A percentile compares a stretch with the other conserved stretches of the same genome.
Evolutionary conservation across 2,888 invertebrate genomes (phyloP).

Genomic region (Melitaea athalia): DNA sequence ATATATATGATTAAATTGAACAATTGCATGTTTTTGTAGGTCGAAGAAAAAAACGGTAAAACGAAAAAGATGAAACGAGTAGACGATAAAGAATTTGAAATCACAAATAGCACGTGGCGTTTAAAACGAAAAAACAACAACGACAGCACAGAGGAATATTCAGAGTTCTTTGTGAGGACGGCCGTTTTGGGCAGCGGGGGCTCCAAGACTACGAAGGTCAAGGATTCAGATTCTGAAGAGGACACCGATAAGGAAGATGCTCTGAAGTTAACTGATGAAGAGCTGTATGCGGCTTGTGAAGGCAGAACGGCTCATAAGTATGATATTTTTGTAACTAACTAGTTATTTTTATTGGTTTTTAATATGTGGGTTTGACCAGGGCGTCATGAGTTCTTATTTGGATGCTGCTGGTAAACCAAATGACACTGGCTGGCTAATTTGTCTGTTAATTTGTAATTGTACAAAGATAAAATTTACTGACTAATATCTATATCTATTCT

Average conservation of each 20-base stretch:
- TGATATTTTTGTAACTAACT: constrained; percentile 40
- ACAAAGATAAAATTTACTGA: no score
- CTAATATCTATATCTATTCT: no score
- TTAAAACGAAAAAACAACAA: constrained; percentile 56
- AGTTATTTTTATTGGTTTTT: no score
- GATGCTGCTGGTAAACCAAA: no score
- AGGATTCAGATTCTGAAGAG: constrained; percentile 52
- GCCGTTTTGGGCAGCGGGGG: constrained; percentile 64
- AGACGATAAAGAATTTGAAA: constrained; percentile 59
- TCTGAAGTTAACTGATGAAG: constrained; percentile 86
- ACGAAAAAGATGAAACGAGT: constrained; percentile 70
- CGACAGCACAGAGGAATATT: constrained; percentile 56
- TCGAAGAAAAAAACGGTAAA: constrained; percentile 67
- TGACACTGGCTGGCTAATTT: no score
- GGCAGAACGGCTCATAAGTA: constrained; percentile 93
- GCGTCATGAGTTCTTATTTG: no score
- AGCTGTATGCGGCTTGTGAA: constrained; percentile 89
- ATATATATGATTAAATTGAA: no score
- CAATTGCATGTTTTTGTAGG: constrained; percentile 48
- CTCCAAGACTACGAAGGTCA: constrained; percentile 54
- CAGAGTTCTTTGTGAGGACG: constrained; percentile 66
- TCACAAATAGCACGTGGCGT: constrained; percentile 70
- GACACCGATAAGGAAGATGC: constrained; percentile 48
- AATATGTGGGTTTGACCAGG: no score
- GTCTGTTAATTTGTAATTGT: no score